Evolutionary conservation across 2,888 invertebrate species (phyloP).

Genomic region (Agonopterix subpropinquella): DNA sequence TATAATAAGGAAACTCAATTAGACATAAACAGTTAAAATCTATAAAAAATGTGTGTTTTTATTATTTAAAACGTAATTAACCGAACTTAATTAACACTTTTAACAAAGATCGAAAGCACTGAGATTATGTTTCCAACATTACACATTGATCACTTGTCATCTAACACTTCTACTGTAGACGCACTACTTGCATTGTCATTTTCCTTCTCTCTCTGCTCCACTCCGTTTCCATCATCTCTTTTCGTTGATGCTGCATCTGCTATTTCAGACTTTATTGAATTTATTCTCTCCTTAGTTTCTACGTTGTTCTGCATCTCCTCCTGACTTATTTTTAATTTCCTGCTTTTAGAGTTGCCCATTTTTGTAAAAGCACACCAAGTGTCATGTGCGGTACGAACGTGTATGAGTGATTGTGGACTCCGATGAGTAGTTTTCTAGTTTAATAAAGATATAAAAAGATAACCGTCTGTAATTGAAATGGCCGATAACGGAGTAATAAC

Average conservation of each 20-base stretch:
- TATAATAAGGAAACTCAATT: too few relatives aligned
- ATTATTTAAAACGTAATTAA: too few relatives aligned
- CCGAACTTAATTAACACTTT: too few relatives aligned
- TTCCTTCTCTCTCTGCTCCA: constrained; percentile 39
- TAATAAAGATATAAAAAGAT: constrained; percentile 11
- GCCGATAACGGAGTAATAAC: constrained; percentile 36
- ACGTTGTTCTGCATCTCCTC: constrained; percentile 33
- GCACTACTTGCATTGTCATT: constrained; percentile 60
- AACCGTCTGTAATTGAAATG: constrained; percentile 12
- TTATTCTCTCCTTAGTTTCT: constrained; percentile 43
- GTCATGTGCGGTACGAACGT: not conserved
- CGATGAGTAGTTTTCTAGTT: not conserved
- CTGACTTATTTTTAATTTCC: constrained; percentile 58
- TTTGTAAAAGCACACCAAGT: constrained; percentile 19
- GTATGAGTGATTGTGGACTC: constrained; percentile 14
- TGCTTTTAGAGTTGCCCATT: constrained; percentile 66
- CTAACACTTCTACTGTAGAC: constrained; percentile 65
- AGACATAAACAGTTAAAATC: not conserved
- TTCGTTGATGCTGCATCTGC: constrained; percentile 22
- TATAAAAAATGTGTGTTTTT: not conserved
- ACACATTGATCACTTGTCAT: constrained; percentile 47
- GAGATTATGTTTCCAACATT: not conserved
- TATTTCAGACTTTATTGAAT: constrained; percentile 49
- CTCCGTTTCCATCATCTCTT: constrained; percentile 22
- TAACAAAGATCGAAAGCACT: not conserved